phyloP scores from a whole-genome alignment of 2,888 invertebrate species.

The Cryptocephalus primarius region DNA sequence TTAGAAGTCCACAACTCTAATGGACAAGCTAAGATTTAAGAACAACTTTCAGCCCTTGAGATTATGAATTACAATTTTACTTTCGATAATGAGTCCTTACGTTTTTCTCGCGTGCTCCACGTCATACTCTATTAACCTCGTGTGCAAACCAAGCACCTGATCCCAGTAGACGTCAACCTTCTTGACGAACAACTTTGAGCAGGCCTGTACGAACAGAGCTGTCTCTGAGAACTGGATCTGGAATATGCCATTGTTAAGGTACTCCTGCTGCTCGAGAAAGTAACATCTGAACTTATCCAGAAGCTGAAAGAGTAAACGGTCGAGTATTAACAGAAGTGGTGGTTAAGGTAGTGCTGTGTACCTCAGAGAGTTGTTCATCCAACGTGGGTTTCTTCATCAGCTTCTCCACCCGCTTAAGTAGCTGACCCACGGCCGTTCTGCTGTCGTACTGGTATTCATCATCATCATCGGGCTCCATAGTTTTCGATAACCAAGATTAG shows the following conservation, averaged over 20 bases:
- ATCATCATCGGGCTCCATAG: too few relatives aligned
- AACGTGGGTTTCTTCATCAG: slow-evolving; percentile 28
- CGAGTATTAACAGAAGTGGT: not conserved
- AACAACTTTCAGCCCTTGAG: too few relatives aligned
- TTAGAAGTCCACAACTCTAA: too few relatives aligned
- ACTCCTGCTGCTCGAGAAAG: slow-evolving; percentile 32
- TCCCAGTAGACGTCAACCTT: slow-evolving; percentile 52
- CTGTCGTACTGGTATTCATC: slow-evolving; percentile 14
- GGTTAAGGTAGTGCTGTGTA: slow-evolving; percentile 9
- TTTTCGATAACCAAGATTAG: too few relatives aligned
- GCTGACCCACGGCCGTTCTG: slow-evolving; percentile 16
- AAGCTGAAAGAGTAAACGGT: slow-evolving; percentile 33
- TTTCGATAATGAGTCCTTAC: slow-evolving; percentile 3
- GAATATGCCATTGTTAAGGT: slow-evolving; percentile 37
- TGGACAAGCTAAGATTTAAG: too few relatives aligned
- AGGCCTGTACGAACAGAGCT: slow-evolving; percentile 65
- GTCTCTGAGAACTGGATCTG: slow-evolving; percentile 64
- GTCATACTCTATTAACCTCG: slow-evolving; percentile 20
- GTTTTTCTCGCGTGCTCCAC: slow-evolving; percentile 14
- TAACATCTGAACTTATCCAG: slow-evolving; percentile 48
- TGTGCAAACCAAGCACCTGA: slow-evolving; percentile 24
- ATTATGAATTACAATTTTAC: not conserved
- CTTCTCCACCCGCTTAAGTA: slow-evolving; percentile 23
- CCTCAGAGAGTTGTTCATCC: slow-evolving; percentile 26
- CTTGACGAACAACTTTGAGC: slow-evolving; percentile 57